Base-by-base conservation (phyloP, 2,113 vertebrate genomes). In the Bufo gargarizans region DNA sequence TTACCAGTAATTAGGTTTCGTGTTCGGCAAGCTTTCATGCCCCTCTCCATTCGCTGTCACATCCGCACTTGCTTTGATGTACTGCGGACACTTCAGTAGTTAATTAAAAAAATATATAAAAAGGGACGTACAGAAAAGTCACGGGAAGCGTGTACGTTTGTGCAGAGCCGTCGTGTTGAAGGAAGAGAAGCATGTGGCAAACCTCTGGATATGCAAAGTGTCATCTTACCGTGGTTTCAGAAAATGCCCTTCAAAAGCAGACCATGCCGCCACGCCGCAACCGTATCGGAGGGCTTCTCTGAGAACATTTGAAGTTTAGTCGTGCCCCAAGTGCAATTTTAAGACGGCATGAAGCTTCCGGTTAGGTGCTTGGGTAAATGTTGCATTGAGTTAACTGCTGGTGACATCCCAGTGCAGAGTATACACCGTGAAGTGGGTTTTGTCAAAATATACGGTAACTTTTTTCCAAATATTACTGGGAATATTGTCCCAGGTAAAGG, bases 1-100 rank as follows among this genome's bases (percentile, higher is more conserved):
- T 92, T 92, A 89, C 85, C 91, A 92, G 90, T 94, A 94, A 94
- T 94, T 93, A 94, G 93, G 92, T 93, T 91, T 90, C 90, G 90
- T 82, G 90, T 92, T 93, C 92, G 92, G 93, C 93, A 91, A 92
- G 91, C 90, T 91, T 79, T 92, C 91, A 90, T 92, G 91, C 90
- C 92, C 90, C 91, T 90, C 87, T 91, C 77, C 89, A 91, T 90
- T 89, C 89, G 90, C 92, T 91, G 88, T 81, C 89, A 90, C 90
- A 93, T 92, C 90, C n/a, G 72, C 85, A 89, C 84, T 78, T 89
- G 49, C 93, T 93, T 91, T 92, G 94, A 94, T 90, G 91, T 92
- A 84, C 77, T 87, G 89, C 90, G 89, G 86, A 90, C 91, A 90
- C 90, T 88, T 84, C 88, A 84, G 33, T 83, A 89, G 90, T 91